These are phyloP conservation scores for Antrozous pallidus DNA, from an alignment of 2,797 vertebrate genomes.

Conservation along the genomic window DNA sequence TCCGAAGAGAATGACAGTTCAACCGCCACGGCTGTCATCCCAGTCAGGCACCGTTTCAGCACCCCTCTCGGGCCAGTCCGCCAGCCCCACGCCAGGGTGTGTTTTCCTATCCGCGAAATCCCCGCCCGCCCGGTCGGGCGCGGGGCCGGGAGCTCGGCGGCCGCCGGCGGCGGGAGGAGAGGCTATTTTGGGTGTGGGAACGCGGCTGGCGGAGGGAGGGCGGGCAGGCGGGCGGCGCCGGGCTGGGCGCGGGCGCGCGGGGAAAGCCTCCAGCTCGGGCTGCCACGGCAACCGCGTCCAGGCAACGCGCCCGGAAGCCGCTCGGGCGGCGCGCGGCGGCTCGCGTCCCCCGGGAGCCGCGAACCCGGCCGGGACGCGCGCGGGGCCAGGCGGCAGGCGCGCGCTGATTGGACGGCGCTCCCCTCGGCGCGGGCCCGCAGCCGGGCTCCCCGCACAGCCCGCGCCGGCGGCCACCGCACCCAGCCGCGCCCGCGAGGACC, in stretches of 20 bases:
- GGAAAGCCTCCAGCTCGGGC: conserved; percentile 76
- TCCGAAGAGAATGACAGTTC: not conserved
- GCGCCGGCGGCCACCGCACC: conserved; percentile 58
- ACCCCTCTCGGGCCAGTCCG: not conserved
- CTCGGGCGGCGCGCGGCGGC: conserved; percentile 66
- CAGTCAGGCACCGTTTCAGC: not conserved
- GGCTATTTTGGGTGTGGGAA: conserved; percentile 73
- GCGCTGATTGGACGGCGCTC: conserved; percentile 70
- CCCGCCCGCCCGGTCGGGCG: conserved; percentile 47
- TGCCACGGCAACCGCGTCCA: conserved; percentile 85
- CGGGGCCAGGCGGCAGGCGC: conserved; percentile 46
- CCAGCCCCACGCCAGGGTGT: not conserved
- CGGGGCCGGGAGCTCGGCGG: not conserved
- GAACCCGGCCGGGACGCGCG: conserved; percentile 70
- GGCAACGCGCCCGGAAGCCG: conserved; percentile 80
- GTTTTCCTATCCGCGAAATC: conserved; percentile 53
- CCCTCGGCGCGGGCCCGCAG: conserved; percentile 71
- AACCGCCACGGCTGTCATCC: not conserved
- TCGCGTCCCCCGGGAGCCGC: conserved; percentile 49
- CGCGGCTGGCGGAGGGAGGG: conserved; percentile 53
- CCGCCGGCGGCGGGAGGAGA: not conserved
- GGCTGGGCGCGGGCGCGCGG: conserved; percentile 67
- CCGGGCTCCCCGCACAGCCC: conserved; percentile 34
- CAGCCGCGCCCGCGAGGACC: conserved; percentile 56
- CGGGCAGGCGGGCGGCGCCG: conserved; percentile 63